Evolutionary conservation across 2,888 invertebrate genomes (phyloP).

Genomic region (Lasioglossum malachurum): DNA sequence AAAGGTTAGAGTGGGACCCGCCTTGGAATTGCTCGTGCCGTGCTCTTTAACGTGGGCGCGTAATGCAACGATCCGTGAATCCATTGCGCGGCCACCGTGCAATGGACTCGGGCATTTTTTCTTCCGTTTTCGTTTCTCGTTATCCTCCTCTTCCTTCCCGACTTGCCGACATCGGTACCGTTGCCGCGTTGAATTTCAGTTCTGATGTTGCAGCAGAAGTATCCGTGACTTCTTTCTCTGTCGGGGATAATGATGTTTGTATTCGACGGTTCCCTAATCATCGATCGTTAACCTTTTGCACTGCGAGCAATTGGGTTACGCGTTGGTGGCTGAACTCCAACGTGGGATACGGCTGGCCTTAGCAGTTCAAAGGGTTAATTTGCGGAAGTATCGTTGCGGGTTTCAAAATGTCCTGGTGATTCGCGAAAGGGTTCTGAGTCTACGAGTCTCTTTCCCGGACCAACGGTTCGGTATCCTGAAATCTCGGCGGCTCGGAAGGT

Average conservation of each 20-base stretch:
- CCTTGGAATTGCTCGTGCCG: constrained; percentile 67
- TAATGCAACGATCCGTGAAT: constrained; percentile 64
- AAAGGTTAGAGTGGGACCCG: constrained; percentile 71
- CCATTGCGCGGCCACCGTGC: constrained; percentile 63
- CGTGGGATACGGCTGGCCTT: neutral
- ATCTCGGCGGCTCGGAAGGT: constrained; percentile 3
- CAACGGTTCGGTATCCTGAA: constrained; percentile 15
- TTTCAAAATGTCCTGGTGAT: neutral
- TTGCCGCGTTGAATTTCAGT: neutral
- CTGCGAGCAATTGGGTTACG: neutral
- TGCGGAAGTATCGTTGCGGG: neutral
- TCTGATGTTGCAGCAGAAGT: neutral
- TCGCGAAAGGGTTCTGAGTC: neutral
- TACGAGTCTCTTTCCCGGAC: neutral
- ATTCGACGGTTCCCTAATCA: neutral
- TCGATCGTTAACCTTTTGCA: neutral
- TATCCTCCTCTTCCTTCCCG: neutral
- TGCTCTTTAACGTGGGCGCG: constrained; percentile 66
- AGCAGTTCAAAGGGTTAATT: neutral
- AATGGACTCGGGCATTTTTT: constrained; percentile 54
- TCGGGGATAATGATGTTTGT: neutral
- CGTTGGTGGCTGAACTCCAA: neutral
- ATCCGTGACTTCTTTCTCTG: neutral
- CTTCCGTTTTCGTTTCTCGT: neutral
- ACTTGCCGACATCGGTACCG: neutral